These are phyloP conservation scores for Vanessa tameamea DNA, from an alignment of 1,140 invertebrate genomes.

Conservation along the genomic window DNA sequence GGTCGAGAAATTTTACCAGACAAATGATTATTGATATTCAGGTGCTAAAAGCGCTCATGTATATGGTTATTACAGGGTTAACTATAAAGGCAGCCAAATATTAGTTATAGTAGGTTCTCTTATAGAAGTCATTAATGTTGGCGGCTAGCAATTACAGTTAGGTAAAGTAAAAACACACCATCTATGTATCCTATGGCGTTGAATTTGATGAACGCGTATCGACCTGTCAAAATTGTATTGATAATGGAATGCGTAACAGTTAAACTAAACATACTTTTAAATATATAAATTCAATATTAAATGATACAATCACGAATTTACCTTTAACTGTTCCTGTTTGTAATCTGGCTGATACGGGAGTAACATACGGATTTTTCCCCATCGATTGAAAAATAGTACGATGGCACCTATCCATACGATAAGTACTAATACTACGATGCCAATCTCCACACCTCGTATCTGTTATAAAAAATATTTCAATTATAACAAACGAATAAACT, in stretches of 20 bases:
- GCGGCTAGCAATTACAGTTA: slow-evolving; percentile 31
- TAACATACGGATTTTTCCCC: slow-evolving; percentile 96
- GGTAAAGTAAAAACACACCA: slow-evolving; percentile 60
- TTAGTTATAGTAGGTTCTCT: slow-evolving; percentile 1
- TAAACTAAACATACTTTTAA: not conserved
- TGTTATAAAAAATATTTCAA: slow-evolving; percentile 53
- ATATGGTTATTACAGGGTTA: not conserved
- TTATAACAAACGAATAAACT: not conserved
- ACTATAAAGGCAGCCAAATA: not conserved
- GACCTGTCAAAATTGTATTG: slow-evolving; percentile 58
- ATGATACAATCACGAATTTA: slow-evolving; percentile 35
- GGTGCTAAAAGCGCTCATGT: not conserved
- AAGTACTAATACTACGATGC: slow-evolving; percentile 92
- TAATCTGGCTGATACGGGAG: slow-evolving; percentile 95
- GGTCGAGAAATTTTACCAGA: not conserved
- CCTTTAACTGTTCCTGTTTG: slow-evolving; percentile 90
- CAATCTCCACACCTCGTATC: slow-evolving; percentile 92
- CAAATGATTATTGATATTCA: not conserved
- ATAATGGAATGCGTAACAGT: slow-evolving; percentile 35
- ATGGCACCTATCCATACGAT: slow-evolving; percentile 94
- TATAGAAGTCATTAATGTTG: slow-evolving; percentile 13
- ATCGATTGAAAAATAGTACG: slow-evolving; percentile 93
- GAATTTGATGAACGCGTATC: slow-evolving; percentile 49
- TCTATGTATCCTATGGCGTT: slow-evolving; percentile 59
- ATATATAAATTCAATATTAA: not conserved